These are phyloP conservation scores for Sinella curviseta DNA, from an alignment of 1,140 invertebrate genomes.

Conservation along the genomic window DNA sequence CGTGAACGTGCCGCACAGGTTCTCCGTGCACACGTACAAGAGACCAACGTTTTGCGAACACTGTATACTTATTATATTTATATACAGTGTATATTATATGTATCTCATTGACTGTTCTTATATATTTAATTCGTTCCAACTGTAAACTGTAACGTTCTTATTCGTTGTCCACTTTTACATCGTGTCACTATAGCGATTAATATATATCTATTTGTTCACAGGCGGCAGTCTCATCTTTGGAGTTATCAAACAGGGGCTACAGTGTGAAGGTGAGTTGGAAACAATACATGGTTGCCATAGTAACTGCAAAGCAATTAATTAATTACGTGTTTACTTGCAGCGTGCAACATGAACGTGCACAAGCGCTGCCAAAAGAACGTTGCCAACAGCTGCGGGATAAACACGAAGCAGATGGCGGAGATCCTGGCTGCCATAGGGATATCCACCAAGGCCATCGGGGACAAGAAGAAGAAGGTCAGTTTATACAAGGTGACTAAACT, in stretches of 20 bases:
- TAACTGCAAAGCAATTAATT: neutral
- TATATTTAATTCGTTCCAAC: too few species aligned
- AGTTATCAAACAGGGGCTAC: constrained; percentile 91
- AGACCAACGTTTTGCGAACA: constrained; percentile 99
- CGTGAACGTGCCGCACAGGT: constrained; percentile 96
- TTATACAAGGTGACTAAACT: neutral
- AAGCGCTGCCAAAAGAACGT: constrained; percentile 99
- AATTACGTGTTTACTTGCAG: constrained; percentile 57
- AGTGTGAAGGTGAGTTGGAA: constrained; percentile 83
- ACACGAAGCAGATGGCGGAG: constrained; percentile 93
- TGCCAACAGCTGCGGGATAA: constrained; percentile 98
- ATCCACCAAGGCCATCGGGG: constrained; percentile 71
- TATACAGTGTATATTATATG: neutral
- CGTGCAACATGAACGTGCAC: constrained; percentile 96
- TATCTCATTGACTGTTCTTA: too few species aligned
- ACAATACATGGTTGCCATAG: neutral
- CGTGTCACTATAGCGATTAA: neutral
- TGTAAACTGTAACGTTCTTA: too few species aligned
- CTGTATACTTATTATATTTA: constrained; percentile 84
- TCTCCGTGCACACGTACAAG: constrained; percentile 91
- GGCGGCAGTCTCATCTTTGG: constrained; percentile 93
- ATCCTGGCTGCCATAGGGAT: constrained; percentile 89
- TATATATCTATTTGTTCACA: constrained; percentile 64
- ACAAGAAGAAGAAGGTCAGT: constrained; percentile 66
- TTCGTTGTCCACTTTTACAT: too few species aligned